Base-by-base conservation (phyloP, 2,888 invertebrate genomes). In the Plebejus melissa region DNA sequence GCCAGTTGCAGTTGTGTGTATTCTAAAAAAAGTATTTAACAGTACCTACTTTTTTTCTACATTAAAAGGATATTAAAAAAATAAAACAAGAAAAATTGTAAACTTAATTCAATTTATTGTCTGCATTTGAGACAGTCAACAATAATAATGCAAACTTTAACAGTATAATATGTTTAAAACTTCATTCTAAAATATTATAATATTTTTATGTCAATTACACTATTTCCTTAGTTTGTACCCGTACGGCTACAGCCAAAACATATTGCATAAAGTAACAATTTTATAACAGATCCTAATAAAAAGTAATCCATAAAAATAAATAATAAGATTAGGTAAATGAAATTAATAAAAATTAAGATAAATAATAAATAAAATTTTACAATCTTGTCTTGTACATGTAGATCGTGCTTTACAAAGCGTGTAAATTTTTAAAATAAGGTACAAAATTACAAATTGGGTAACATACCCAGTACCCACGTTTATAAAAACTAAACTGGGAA, bases 81-180 rank as follows among this genome's bases (percentile, higher is more conserved):
- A 22, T 22, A 28, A 71, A 71, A 41, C n/a, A 71, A 41, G 22
- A 22, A 41, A 41, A 41, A 22, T 41, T 28, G n/a, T 46, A 11
- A 70, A 70, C 13, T n/a, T 2, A 70, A 41, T 41, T 28, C 22
- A 65, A 13, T 65, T 71, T 71, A 71, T 71, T 71, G 46, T 71
- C 71, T 46, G 16, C 46, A 71, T 46, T 71, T 71, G 46, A 71
- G 71, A 71, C 71, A 71, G 46, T 46, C 71, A 71, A 50, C 46
- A 71, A 22, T 16, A 22, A 28, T 71, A 46, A 6, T 5, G 28
- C 28, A 60, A 60, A 11, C 4, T 11, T 60, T 28, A 60, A 60
- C 11, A 60, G 28, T 60, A 22, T 6, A 28, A 28, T 2, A 22
- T 60, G 9, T 28, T 13, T 36, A 13, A 32, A 65, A 65, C 4